Evolutionary conservation across 2,797 vertebrate species (phyloP), one percentile per base, ranked within the genome.

Genomic region (Eupleurogrammus muticus): DNA sequence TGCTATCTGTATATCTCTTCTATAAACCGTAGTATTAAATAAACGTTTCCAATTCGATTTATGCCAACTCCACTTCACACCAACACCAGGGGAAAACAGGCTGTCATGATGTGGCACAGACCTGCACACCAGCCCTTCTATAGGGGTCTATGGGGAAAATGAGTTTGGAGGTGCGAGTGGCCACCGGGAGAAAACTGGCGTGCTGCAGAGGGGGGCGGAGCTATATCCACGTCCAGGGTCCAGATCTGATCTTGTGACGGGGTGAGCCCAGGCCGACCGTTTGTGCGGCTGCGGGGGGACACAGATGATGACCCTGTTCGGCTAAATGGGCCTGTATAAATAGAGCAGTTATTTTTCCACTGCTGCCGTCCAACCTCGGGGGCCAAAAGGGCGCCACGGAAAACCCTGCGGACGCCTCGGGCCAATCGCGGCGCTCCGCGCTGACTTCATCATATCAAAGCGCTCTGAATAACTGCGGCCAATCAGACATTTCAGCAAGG

Each of bases 241-340:
- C 48, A 21, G 49, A 19, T 71, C 13, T 58, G 63, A 58, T 23
- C 24, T 28, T 34, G 9, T 66, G 74, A 72, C 70, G 63, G 53
- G 63, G 52, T 19, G 34, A 48, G 36, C 58, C 58, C 17, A 36
- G n/a, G 19, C 46, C 2, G 66, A 20, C 23, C 2, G 63, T 58
- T 32, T 48, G 47, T 40, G 48, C 52, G 66, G 76, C 75, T 57
- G 47, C 60, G 57, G 38, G 53, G 56, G 70, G n/a, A 66, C 71
- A 70, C 74, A 66, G 75, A 81, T 84, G 89, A 89, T 28, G 28
- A 28, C 87, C 85, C 81, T 82, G 66, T 84, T 82, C 73, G 47
- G 70, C 77, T 79, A 80, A 88, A 89, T 85, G 80, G 86, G 86
- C 56, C 83, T 90, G 85, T 92, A 92, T 81, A 92, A 90, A 92